phyloP scores from a whole-genome alignment of 1,140 invertebrate genomes.

The Drosophila pectinifera region DNA sequence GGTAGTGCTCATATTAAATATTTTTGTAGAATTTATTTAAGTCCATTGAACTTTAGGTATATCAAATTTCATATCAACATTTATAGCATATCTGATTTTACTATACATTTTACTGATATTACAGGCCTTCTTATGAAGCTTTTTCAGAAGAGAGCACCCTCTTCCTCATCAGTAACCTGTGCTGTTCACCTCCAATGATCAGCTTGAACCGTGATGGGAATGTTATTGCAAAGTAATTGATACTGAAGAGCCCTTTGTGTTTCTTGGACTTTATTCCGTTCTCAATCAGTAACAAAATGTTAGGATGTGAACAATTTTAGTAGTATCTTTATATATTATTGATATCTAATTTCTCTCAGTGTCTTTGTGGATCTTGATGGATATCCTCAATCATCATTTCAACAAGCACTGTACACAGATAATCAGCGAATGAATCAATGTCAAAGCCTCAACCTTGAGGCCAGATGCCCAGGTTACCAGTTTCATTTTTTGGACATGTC shows the following conservation, averaged over 20 bases:
- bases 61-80: too few species aligned
- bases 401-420: not conserved
- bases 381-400: slow-evolving; percentile 4
- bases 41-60: too few species aligned
- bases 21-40: too few species aligned
- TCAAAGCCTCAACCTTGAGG: slow-evolving; percentile 17
- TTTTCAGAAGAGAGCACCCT: too few species aligned
- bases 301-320: too few species aligned
- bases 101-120: too few species aligned
- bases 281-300: not conserved
- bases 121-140: too few species aligned
- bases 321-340: not conserved
- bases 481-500: not conserved
- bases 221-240: not conserved
- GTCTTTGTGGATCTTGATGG: not conserved
- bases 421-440: slow-evolving; percentile 9
- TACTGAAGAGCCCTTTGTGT: not conserved
- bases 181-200: too few species aligned
- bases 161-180: too few species aligned
- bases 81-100: too few species aligned
- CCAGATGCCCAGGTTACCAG: not conserved
- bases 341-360: not conserved
- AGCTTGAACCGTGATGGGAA: not conserved
- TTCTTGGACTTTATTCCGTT: too few species aligned
- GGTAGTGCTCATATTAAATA: too few species aligned